Conservation (phyloP, 2,797 vertebrate species). For the Cetoscarus ocellatus region DNA sequence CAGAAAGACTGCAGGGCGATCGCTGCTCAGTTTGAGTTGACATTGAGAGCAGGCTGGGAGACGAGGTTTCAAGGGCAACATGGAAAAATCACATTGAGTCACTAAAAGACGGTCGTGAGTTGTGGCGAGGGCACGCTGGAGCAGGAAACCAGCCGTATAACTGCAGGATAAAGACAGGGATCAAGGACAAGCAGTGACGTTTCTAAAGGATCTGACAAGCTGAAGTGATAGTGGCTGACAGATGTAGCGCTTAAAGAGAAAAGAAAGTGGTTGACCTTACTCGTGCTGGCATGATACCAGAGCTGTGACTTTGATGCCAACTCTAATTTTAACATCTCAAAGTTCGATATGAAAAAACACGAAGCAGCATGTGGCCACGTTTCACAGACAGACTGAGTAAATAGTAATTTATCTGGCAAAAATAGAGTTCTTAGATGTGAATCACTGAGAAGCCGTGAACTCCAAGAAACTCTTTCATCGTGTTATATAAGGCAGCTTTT, state of each 20-base stretch:
- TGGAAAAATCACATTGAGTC: constrained; percentile 67
- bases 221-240: constrained; percentile 25
- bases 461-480: constrained; percentile 10
- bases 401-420: constrained; percentile 3
- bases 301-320: constrained; percentile 13
- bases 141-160: constrained; percentile 33
- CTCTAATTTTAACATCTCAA: constrained; percentile 19
- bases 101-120: constrained; percentile 51
- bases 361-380: neutral
- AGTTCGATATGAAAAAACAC: constrained; percentile 3
- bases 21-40: constrained; percentile 49
- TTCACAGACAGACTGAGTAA: neutral
- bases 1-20: constrained; percentile 26
- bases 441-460: neutral
- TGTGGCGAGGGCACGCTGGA: constrained; percentile 13
- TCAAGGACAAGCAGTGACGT: constrained; percentile 43
- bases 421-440: neutral
- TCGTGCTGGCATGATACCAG: neutral
- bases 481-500: neutral
- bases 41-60: constrained; percentile 55
- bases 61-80: constrained; percentile 71
- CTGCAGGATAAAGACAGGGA: constrained; percentile 36
- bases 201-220: constrained; percentile 33
- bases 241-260: constrained; percentile 10
- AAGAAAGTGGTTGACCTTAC: constrained; percentile 20